Base-by-base conservation (phyloP, 2,797 vertebrate species). In the Anguilla megastoma region DNA sequence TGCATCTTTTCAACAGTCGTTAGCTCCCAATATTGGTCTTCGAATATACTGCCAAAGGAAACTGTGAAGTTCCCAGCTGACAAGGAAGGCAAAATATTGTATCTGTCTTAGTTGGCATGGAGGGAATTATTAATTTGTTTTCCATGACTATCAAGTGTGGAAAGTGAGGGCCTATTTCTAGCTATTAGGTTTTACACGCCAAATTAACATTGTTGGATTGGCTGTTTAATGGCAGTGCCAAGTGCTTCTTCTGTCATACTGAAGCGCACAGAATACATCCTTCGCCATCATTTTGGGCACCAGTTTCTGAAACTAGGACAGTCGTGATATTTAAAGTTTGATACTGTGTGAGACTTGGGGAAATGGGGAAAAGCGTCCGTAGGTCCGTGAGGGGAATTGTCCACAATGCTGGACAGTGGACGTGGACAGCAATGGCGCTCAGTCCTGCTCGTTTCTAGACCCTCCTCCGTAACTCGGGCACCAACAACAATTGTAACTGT, bases 401-500 rank as follows among this genome's bases (percentile, higher is more conserved):
- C 41, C 41, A 60, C 30, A 10, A 18, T 4, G 41, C 1, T 16
- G 9, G 84, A 27, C 36, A 36, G 36, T 36, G 36, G 9, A 45
- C 9, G 2, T n/a, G 2, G 3, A 7, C 3, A 27, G 27, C 6
- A 33, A 56, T 14, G 7, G 48, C 3, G 9, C 16, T 84, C 80
- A 10, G n/a, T 27, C 52, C 6, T 56, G 45, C 7, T 52, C n/a
- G 41, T 50, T 54, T 52, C 45, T 24, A 0, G 10, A 24, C 24
- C 71, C 66, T 33, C n/a, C 48, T 63, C 56, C 2, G 8, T 76
- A 7, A 79, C 30, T 63, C 14, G 88, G 36, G 36, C 74, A 52
- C 84, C 86, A 80, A 84, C 87, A 85, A 88, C 5, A 86, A 84
- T 66, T 88, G 84, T 52, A 85, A 16, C 48, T 83, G 36, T 12